Evolutionary conservation across 2,797 vertebrate species (phyloP), one percentile per base, ranked within the genome.

Genomic region (Enteromius thamalakanensis): DNA sequence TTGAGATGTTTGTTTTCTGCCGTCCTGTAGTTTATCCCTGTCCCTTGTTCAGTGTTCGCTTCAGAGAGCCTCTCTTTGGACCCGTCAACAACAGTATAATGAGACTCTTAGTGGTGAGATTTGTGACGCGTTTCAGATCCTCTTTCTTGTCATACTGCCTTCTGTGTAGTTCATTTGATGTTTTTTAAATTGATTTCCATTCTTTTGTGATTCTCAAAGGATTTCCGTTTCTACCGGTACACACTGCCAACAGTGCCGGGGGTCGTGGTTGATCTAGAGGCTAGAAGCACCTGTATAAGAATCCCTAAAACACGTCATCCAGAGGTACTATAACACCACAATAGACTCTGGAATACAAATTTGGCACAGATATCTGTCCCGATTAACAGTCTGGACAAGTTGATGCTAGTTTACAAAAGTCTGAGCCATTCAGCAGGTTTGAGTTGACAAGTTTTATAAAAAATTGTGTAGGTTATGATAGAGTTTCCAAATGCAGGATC

Each of bases 181-280:
- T n/a, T 34, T 49, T 40, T 29, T 14, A 37, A 34, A n/a, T 76
- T 77, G 15, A 60, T 17, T 32, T 79, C 9, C 65, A 67, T 70
- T 84, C 14, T 62, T 11, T 9, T 82, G 15, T 64, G 78, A 45
- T 90, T 89, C 86, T 80, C 69, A 11, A 15, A 99, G 98, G 98
- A 99, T 91, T 99, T 99, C 90, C 96, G 98, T 89, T 99, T 99
- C 92, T 99, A 98, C 92, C 97, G 98, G 81, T 99, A 99, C 92
- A 98, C 97, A 21, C 93, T 99, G 79, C 98, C 98, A 5, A 93
- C 96, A 88, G 97, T 99, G 65, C 95, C 95, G 17, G 98, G 98
- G 75, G 95, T 99, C 90, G 97, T 96, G 89, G 95, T 99, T 90
- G 98, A 99, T 90, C 96, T 99, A 93, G 98, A 99, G 93, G 97